Conservation (phyloP, 1,140 invertebrate species). For the Nixonia krombeini region DNA sequence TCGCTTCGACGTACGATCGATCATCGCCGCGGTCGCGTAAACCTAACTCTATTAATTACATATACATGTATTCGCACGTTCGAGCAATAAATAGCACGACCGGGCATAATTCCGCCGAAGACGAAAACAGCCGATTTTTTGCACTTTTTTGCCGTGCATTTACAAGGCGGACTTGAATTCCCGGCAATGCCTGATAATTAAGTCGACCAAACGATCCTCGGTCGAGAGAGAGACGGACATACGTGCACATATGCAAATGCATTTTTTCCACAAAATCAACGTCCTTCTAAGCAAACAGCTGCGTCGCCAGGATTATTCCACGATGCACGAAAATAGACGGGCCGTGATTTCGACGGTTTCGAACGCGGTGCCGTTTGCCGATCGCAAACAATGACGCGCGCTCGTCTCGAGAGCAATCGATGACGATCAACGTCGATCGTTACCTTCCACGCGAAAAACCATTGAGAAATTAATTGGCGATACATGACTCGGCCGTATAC, state of each 20-base stretch:
- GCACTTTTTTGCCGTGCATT: no score
- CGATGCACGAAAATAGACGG: neutral
- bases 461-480: conserved; percentile 29
- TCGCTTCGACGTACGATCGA: no score
- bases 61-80: no score
- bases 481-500: conserved; percentile 29
- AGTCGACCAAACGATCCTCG: neutral
- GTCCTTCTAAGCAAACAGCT: neutral
- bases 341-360: no score
- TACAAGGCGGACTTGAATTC: no score
- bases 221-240: neutral
- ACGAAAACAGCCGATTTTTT: no score
- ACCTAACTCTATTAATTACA: no score
- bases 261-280: neutral
- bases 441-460: conserved; percentile 31
- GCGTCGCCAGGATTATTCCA: neutral
- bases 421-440: conserved; percentile 8
- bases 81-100: no score
- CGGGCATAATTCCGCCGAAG: no score
- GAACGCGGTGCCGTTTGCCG: no score
- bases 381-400: neutral
- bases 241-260: neutral
- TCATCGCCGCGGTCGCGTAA: no score
- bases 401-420: no score
- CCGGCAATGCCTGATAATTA: neutral